Evolutionary conservation across 2,113 vertebrate genomes (phyloP), one percentile per base, ranked within the genome.

Genomic region (Alectura lathami): DNA sequence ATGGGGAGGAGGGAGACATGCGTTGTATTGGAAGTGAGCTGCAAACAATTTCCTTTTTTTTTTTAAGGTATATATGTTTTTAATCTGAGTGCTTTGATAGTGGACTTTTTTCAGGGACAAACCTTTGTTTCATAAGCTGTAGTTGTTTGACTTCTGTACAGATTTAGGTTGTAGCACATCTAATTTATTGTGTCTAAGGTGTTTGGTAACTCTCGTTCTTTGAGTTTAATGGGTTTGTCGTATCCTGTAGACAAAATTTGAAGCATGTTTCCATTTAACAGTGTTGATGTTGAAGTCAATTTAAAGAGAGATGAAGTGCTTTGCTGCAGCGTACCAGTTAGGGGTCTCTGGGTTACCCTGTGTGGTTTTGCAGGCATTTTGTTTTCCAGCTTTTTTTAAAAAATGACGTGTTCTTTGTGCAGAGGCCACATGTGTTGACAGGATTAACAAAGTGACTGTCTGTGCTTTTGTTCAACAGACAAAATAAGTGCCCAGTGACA

Each of bases 371-470:
- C 48, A 83, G 57, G 23, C 66, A 92, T 95, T 95, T 95, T 89
- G 87, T 92, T 93, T 96, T 93, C 47, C 45, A 92, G 32, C 51
- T 83, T 79, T 76, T 94, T 95, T 89, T 34, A 7, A 88, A 92
- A 92, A 95, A 91, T 47, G 29, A 40, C 64, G 45, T 88, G 93
- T 94, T 64, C 73, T 94, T 95, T 96, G 83, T 93, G 72, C 89
- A 68, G 75, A 60, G 64, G 36, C 64, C 29, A 21, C 21, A 29
- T 27, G n/a, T 78, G 14, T 70, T 88, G 85, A 74, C 48, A 88
- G 48, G 94, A 95, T 88, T 93, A 86, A 64, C 38, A 29, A 21
- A 14, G 4, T 72, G 38, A 42, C 85, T 76, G 66, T 92, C 30
- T 88, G 17, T 66, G 78, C 51, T 82, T 85, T 83, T 81, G 51